These are phyloP conservation scores for Cirrhinus mrigala DNA, from an alignment of 2,797 vertebrate genomes.

Conservation along the genomic window DNA sequence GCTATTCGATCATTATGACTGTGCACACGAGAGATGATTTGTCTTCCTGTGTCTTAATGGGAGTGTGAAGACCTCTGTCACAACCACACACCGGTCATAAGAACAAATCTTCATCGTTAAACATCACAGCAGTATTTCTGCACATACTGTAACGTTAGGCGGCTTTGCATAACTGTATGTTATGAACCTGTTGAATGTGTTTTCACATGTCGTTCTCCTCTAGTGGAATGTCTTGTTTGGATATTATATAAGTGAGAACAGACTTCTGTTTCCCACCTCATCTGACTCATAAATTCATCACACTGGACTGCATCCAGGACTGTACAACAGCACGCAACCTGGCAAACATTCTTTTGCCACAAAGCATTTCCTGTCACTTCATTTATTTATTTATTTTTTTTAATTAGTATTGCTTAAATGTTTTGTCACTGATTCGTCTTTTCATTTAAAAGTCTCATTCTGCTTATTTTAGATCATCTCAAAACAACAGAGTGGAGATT, in stretches of 20 bases:
- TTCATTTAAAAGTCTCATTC: not conserved
- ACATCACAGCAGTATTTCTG: not conserved
- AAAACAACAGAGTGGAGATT: constrained; percentile 6
- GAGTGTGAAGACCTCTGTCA: not conserved
- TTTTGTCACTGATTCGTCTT: not conserved
- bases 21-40: not conserved
- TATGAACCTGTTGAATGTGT: constrained; percentile 32
- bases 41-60: not conserved
- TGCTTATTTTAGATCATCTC: not conserved
- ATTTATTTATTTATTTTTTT: not conserved
- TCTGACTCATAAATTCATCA: constrained; percentile 69
- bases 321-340: constrained; percentile 63
- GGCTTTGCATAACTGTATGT: not conserved
- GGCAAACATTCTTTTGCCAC: constrained; percentile 9
- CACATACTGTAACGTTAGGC: not conserved
- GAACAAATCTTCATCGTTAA: not conserved
- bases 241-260: constrained; percentile 53
- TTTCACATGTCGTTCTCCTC: constrained; percentile 22
- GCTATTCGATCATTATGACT: constrained; percentile 4
- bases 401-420: not conserved
- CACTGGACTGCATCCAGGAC: constrained; percentile 49
- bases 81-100: not conserved
- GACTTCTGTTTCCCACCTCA: constrained; percentile 54
- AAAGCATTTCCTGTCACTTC: constrained; percentile 25
- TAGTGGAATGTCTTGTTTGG: constrained; percentile 12